phyloP scores from a whole-genome alignment of 2,113 vertebrate genomes.

The Cervus canadensis region DNA sequence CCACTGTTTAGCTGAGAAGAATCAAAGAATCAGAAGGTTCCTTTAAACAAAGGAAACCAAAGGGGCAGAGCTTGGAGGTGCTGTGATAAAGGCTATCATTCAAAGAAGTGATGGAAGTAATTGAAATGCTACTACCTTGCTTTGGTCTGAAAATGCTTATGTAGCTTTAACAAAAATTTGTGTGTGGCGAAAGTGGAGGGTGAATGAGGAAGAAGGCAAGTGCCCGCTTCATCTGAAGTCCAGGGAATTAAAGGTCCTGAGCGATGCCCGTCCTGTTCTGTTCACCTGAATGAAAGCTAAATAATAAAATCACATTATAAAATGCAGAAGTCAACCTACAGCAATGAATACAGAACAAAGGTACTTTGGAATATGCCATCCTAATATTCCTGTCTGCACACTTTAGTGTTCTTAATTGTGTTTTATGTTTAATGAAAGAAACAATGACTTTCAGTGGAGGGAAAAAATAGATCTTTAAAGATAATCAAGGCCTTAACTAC shows the following conservation, averaged over 20 bases:
- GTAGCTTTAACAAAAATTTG: neutral
- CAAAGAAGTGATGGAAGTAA: neutral
- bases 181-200: neutral
- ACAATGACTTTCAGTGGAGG: conserved; percentile 79
- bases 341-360: conserved; percentile 72
- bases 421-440: conserved; percentile 82
- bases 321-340: conserved; percentile 57
- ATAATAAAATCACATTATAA: conserved; percentile 66
- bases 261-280: neutral
- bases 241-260: neutral
- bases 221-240: neutral
- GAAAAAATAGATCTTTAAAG: conserved; percentile 83
- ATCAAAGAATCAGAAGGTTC: neutral
- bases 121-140: neutral
- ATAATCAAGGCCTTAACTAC: conserved; percentile 83
- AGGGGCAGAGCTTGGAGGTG: neutral
- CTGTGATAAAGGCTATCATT: neutral
- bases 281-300: conserved; percentile 32
- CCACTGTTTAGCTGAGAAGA: neutral
- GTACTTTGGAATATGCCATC: conserved; percentile 69
- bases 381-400: conserved; percentile 70
- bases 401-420: conserved; percentile 75
- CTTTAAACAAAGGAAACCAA: conserved; percentile 42
- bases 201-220: neutral
- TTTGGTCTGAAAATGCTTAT: neutral